Percentiles rank a stretch among this genome's conserved stretches.
Evolutionary conservation across 2,113 vertebrate species (phyloP).

Genomic region (Strix aluco): DNA sequence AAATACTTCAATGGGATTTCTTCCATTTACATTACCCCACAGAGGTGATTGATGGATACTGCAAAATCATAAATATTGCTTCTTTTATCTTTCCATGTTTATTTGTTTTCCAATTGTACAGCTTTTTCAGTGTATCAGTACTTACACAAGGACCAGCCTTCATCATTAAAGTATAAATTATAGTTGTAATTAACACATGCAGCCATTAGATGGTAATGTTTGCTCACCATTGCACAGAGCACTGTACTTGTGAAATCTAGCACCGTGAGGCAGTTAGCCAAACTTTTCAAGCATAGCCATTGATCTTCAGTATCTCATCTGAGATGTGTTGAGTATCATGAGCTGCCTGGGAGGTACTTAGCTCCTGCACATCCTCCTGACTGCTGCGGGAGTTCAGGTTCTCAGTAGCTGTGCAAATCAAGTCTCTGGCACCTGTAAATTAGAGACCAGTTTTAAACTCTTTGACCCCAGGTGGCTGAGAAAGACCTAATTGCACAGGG

Average conservation of each 20-base stretch:
- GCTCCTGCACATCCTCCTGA: neutral
- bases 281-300: neutral
- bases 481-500: neutral
- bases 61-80: neutral
- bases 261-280: neutral
- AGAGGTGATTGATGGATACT: neutral
- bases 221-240: neutral
- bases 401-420: neutral
- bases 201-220: conserved; percentile 70
- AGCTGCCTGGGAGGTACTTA: neutral
- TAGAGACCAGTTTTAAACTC: neutral
- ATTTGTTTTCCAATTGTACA: neutral
- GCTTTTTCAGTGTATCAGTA: neutral
- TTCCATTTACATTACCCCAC: neutral
- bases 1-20: neutral
- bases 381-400: neutral
- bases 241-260: neutral
- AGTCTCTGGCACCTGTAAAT: neutral
- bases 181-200: conserved; percentile 27
- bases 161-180: neutral
- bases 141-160: neutral
- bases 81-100: neutral
- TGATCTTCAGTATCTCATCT: neutral
- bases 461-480: neutral
- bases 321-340: neutral